Evolutionary conservation across 2,113 vertebrate genomes (phyloP).

Genomic region (Charina bottae): DNA sequence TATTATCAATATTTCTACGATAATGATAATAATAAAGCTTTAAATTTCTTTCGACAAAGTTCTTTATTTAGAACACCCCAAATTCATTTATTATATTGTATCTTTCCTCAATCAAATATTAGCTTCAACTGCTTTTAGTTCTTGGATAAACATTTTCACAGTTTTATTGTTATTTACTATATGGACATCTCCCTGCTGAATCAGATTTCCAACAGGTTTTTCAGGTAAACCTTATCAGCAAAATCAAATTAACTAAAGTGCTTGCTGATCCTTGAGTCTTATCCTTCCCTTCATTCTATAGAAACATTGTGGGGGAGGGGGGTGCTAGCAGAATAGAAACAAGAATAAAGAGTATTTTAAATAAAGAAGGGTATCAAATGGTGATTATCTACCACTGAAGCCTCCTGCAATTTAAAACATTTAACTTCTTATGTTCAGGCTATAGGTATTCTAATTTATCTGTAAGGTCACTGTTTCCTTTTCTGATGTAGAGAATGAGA

Average conservation of each 20-base stretch:
- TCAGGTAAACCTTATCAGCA: not conserved
- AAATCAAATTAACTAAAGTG: not conserved
- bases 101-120: not conserved
- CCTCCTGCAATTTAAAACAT: not conserved
- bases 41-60: not conserved
- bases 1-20: too few species aligned
- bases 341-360: not conserved
- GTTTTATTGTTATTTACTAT: too few species aligned
- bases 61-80: not conserved
- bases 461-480: not conserved
- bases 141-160: not conserved
- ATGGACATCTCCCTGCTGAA: not conserved
- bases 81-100: not conserved
- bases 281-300: not conserved
- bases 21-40: not conserved
- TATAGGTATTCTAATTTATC: not conserved
- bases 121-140: not conserved
- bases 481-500: not conserved
- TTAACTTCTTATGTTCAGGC: not conserved
- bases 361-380: not conserved
- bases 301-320: too few species aligned
- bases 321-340: not conserved
- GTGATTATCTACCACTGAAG: not conserved
- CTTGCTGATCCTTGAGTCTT: not conserved
- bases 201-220: not conserved